Evolutionary conservation across 2,113 vertebrate species (phyloP), one percentile per base, ranked within the genome.

Genomic region (Orientallactaga bullata): DNA sequence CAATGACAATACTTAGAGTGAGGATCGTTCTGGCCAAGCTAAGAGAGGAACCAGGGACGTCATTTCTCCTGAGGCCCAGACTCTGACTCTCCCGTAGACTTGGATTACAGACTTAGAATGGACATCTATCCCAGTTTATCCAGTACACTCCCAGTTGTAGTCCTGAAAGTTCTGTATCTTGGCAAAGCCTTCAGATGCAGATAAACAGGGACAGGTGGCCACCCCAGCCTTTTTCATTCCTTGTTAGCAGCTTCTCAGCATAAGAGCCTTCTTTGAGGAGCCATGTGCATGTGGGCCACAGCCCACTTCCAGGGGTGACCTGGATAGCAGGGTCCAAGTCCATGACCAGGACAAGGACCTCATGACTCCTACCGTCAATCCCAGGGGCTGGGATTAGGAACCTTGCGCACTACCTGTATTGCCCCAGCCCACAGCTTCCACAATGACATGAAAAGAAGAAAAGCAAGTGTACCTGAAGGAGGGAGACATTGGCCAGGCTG

Each of bases 401-500:
- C 47, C 61, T 76, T 12, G 2, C 23, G 7, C 12, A 51, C 55
- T 61, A 5, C 28, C 69, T 66, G 18, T 0, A 17, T 28, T 13
- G 17, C 24, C 85, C 84, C 10, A 1, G 21, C 32, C 11, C 26
- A 35, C 7, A 7, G 73, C n/a, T 65, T 77, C 82, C 73, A 90
- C 26, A 84, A 66, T 47, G 17, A 16, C 18, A 81, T 24, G 1
- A 80, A 7, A 7, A 65, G 80, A 95, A 94, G 92, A 10, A 79
- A 90, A 94, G 81, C 17, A 12, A 28, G 89, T 98, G 80, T 99
- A 99, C 99, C 99, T 99, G 99, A 95, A 99, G 98, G 81, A 99
- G 98, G 85, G 99, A 99, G 98, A 99, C 94, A 96, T 99, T 99
- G 98, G 97, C 98, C 89, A 99, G 99, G 97, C 98, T 99, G 98